Evolutionary conservation across 2,888 invertebrate species (phyloP), one percentile per base, ranked within the genome.

Genomic region (Scotopteryx bipunctaria): DNA sequence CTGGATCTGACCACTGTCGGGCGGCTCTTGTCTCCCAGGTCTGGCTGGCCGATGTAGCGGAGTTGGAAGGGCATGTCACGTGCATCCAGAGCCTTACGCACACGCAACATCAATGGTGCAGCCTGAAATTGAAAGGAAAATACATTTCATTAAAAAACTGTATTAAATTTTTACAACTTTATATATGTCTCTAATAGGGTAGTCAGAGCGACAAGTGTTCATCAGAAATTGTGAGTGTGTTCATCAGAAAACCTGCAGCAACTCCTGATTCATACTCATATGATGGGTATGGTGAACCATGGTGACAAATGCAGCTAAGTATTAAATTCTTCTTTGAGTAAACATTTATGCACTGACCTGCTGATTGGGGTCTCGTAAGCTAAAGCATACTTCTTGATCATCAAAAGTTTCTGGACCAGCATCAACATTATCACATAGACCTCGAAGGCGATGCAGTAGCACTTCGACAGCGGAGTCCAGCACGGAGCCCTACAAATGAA

Each of bases 301-400:
- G n/a, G n/a, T n/a, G n/a, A n/a, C n/a, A n/a, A n/a, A n/a, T n/a
- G n/a, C n/a, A n/a, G n/a, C n/a, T n/a, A n/a, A n/a, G n/a, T n/a
- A n/a, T n/a, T n/a, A n/a, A n/a, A n/a, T n/a, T n/a, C n/a, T n/a
- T n/a, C n/a, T 23, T 15, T 23, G 14, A 4, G 2, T 17, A 17
- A 3, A 17, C 5, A 1, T 42, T 21, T 3, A 8, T 41, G 19
- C 21, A 5, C 21, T 16, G 71, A 92, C 91, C 84, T 88, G 87
- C 69, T 91, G 92, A 65, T 92, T 93, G 6, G 93, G 92, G 54
- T 93, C 94, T 59, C 96, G 90, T 53, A 97, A 91, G 55, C 95
- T 95, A 67, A 96, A 95, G 77, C 96, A 97, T 74, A 97, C 94
- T 91, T 98, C 98, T 76, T 98, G 96, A 78, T 99, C 98, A 72